Evolutionary conservation across 2,113 vertebrate species (phyloP).

Genomic region (Falcunculus frontatus): DNA sequence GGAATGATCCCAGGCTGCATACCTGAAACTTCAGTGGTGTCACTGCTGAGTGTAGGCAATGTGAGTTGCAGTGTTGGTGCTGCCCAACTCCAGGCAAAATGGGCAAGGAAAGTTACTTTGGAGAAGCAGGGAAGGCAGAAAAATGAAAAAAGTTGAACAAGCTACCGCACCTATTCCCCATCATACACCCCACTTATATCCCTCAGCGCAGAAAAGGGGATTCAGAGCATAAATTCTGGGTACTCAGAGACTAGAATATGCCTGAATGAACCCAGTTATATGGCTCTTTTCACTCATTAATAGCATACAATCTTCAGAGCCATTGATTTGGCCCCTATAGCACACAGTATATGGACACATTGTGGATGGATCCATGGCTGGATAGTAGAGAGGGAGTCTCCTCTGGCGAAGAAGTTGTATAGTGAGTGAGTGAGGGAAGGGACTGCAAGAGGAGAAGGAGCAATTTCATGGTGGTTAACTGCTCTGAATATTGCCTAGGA

Average conservation of each 20-base stretch:
- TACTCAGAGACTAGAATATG: neutral
- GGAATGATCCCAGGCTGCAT: rapidly evolving
- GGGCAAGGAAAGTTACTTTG: neutral
- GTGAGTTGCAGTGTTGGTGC: neutral
- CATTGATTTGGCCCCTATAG: neutral
- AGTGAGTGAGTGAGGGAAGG: neutral
- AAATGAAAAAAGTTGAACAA: neutral
- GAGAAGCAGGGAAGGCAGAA: neutral
- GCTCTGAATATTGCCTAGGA: neutral
- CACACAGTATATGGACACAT: neutral
- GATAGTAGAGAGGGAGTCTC: neutral
- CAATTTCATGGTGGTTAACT: neutral
- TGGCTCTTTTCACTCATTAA: rapidly evolving
- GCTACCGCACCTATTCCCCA: rapidly evolving
- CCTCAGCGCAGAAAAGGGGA: neutral
- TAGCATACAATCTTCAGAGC: neutral
- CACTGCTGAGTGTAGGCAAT: neutral
- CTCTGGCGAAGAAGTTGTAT: neutral
- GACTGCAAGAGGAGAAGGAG: neutral
- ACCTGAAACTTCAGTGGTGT: neutral
- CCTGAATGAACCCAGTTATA: neutral
- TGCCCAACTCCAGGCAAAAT: neutral
- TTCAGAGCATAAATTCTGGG: neutral
- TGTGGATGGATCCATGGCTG: neutral
- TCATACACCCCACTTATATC: neutral